phyloP scores from a whole-genome alignment of 92 coral and sea anemone species.

The Phymanthus crucifer region DNA sequence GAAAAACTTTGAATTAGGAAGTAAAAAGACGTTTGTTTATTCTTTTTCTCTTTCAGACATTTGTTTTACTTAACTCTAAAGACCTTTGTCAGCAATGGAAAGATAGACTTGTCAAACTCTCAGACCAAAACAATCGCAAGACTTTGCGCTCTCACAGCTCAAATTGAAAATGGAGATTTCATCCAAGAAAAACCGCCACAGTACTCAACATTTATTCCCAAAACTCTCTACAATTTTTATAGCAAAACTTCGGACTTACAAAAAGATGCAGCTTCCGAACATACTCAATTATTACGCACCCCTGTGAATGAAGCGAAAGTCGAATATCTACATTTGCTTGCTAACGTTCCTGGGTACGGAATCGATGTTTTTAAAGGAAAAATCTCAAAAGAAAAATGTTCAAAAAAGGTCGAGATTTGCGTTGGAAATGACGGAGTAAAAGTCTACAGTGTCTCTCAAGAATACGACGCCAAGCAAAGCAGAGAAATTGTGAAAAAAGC shows the following conservation, averaged over 20 bases:
- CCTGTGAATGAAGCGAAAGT: constrained; percentile 75
- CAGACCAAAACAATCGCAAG: constrained; percentile 89
- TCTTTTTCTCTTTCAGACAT: constrained; percentile 63
- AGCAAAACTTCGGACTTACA: constrained; percentile 86
- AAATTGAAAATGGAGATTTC: constrained; percentile 86
- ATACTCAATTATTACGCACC: constrained; percentile 68
- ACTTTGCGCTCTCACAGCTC: constrained; percentile 87
- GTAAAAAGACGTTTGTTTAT: background rate
- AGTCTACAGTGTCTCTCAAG: constrained; percentile 82
- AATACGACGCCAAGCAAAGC: constrained; percentile 82
- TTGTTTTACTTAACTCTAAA: constrained; percentile 89
- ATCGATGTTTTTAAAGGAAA: constrained; percentile 88
- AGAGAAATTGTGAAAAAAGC: constrained; percentile 79
- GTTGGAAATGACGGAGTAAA: constrained; percentile 90
- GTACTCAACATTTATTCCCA: constrained; percentile 77
- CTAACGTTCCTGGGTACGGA: constrained; percentile 88
- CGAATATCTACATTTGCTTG: constrained; percentile 75
- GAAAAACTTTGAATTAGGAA: background rate
- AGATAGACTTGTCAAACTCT: constrained; percentile 78
- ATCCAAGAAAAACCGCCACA: constrained; percentile 80
- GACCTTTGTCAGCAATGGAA: constrained; percentile 75
- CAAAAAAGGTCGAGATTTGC: constrained; percentile 82
- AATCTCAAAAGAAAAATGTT: constrained; percentile 66
- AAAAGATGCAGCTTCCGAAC: constrained; percentile 90
- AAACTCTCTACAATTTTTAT: constrained; percentile 66